These are phyloP conservation scores for Taeniopygia guttata DNA, from an alignment of 2,797 vertebrate genomes.

Conservation along the genomic window DNA sequence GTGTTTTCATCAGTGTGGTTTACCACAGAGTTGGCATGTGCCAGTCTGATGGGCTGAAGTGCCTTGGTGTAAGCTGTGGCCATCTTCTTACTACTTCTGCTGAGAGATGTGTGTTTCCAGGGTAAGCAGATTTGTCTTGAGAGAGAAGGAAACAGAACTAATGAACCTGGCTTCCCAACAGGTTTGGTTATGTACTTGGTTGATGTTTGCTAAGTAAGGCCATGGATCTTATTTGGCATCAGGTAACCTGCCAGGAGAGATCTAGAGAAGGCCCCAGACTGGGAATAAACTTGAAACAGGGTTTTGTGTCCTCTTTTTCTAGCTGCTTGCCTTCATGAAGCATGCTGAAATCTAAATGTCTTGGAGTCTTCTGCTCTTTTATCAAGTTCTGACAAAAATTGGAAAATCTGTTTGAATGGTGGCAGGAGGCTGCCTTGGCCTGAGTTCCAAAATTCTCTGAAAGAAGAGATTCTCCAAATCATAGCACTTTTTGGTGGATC, in stretches of 20 bases:
- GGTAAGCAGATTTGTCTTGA: neutral
- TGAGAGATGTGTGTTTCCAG: neutral
- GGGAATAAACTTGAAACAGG: neutral
- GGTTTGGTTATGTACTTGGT: neutral
- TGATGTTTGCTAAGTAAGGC: neutral
- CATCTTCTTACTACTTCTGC: neutral
- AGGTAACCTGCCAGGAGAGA: neutral
- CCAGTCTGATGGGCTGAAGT: neutral
- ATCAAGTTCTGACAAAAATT: neutral
- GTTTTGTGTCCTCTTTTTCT: neutral
- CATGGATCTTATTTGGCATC: neutral
- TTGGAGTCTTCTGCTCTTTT: neutral
- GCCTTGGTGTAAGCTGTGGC: neutral
- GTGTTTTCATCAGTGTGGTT: neutral
- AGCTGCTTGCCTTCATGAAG: neutral
- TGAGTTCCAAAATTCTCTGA: neutral
- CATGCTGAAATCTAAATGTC: neutral
- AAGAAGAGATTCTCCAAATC: neutral
- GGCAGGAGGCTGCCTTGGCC: neutral
- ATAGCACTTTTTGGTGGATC: neutral
- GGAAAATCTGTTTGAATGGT: neutral
- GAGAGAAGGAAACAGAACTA: neutral
- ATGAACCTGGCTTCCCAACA: neutral
- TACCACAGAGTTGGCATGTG: neutral
- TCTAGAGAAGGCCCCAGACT: neutral